Conservation (phyloP, 2,113 vertebrate species). For the Nanorana parkeri region DNA sequence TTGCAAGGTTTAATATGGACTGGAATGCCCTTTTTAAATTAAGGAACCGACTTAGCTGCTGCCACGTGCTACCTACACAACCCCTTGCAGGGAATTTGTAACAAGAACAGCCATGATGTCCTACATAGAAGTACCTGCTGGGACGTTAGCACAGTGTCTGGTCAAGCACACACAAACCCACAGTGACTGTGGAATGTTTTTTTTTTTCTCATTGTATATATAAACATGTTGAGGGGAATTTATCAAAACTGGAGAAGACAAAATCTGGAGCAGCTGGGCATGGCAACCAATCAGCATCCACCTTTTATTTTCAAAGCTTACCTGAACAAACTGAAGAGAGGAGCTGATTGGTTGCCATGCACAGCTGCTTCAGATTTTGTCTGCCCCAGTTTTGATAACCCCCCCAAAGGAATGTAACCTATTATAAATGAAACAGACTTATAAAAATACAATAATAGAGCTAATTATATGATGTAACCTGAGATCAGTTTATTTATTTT, state of each 20-base stretch:
- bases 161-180: constrained; percentile 34
- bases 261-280: too few relatives aligned
- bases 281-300: too few relatives aligned
- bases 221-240: constrained; percentile 33
- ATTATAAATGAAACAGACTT: constrained; percentile 45
- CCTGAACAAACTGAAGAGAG: too few relatives aligned
- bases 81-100: not conserved
- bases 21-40: too few relatives aligned
- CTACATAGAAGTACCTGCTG: not conserved
- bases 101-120: not conserved
- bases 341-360: too few relatives aligned
- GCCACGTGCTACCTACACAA: too few relatives aligned
- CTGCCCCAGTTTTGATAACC: too few relatives aligned
- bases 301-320: too few relatives aligned
- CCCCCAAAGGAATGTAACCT: constrained; percentile 25
- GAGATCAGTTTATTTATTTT: constrained; percentile 45
- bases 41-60: too few relatives aligned
- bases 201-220: constrained; percentile 33
- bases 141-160: constrained; percentile 24
- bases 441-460: constrained; percentile 51
- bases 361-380: too few relatives aligned
- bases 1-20: too few relatives aligned
- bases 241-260: too few relatives aligned
- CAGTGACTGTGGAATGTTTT: constrained; percentile 32
- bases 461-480: constrained; percentile 54